Base-by-base conservation (phyloP, 2,888 invertebrate genomes). In the Torymus texanus region DNA sequence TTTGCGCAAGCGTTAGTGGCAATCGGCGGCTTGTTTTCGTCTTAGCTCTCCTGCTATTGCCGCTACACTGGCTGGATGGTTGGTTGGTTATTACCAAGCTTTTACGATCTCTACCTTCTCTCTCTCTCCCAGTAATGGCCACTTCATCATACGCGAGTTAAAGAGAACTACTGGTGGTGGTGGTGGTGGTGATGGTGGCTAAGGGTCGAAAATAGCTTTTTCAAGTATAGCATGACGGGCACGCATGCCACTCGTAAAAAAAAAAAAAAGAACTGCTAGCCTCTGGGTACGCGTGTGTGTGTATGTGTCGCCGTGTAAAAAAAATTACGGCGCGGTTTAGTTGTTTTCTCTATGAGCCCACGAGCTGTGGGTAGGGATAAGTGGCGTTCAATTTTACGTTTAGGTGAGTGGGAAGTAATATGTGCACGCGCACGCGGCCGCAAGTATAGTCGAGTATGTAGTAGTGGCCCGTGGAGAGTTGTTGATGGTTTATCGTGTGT, bases 121-220 rank as follows among this genome's bases (percentile, higher is more conserved):
- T 51, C 58, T 8, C 1, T 56, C 8, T 18, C 65, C 61, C 50
- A 50, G 67, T 81, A 81, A 82, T 65, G 75, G 78, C 67, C 78
- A 81, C 78, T 82, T 78, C 78, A 78, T 82, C 74, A 70, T 77
- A 61, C 41, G 74, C 61, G 67, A 70, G 81, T 76, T 75, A 81
- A 74, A 62, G 56, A 67, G 59, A 61, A 21, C 21, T 21, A 2
- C 1, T 21, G 21, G 2, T 21, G 21, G 21, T 21, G 21, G 21
- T 21, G 21, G 2, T 21, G 21, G 21, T 21, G 21, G 21, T 21
- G 61, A n/a, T 59, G 12, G 2, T 53, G 67, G 24, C 4, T 11
- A 18, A 53, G 29, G 41, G 41, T 56, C 63, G 78, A 78, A 73
- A 78, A 78, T 78, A 68, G 78, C 78, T 78, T 58, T 78, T 73